Base-by-base conservation (phyloP, 2,888 invertebrate species). In the Tetragonula carbonaria region DNA sequence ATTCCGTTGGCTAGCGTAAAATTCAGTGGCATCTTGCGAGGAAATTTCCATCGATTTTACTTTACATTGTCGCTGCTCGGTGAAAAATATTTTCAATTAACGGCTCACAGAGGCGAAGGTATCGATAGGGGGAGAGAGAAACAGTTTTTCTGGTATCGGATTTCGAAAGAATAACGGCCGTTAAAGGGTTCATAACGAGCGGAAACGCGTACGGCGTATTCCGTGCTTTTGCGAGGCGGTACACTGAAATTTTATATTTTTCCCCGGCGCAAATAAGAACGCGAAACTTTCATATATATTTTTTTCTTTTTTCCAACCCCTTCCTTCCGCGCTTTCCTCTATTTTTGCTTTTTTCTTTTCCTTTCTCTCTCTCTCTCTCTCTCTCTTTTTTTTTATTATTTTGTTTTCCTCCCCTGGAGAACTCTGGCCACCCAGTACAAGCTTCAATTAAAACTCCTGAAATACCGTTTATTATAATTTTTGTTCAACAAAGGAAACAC, bases 171-270 rank as follows among this genome's bases (percentile, higher is more conserved):
- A 88, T 87, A 88, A 88, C 84, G 88, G 80, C 88, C 85, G 86
- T 87, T 82, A 82, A 86, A 82, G 86, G 85, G 75, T 82, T 87
- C 81, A 79, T 87, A 85, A 86, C 87, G 84, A 78, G 84, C 80
- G 78, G 80, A 79, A 81, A 66, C 68, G 84, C 63, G 80, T 82
- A 80, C 77, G 86, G 82, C 80, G 86, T 80, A 78, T 78, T 87
- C 82, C 74, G 78, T 75, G 77, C 82, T 84, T 87, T 84, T 86
- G 68, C 88, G 78, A 80, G 84, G 82, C 82, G 82, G 70, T 85
- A 80, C 84, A 84, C 78, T 86, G 87, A 86, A 88, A 88, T 87
- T 86, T 86, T 88, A 88, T 88, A 88, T 86, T 87, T 88, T 87
- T 74, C 77, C 82, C 68, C 71, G 78, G 84, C 63, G 84, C 86